Conservation (phyloP, 2,797 vertebrate species). For the Alectoris magna region DNA sequence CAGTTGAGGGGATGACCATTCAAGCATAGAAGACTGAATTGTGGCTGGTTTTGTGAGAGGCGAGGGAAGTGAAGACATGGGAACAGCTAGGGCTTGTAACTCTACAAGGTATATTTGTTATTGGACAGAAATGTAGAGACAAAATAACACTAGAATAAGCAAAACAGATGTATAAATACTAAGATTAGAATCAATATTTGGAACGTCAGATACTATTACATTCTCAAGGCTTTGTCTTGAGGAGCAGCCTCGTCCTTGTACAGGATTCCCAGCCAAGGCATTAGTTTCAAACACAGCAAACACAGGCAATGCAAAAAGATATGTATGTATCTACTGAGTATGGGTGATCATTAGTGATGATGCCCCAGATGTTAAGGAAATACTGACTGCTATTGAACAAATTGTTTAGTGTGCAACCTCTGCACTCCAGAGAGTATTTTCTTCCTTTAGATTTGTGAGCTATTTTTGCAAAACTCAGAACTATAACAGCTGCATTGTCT, state of each 20-base stretch:
- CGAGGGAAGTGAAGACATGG: not conserved
- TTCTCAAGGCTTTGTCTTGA: not conserved
- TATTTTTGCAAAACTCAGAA: not conserved
- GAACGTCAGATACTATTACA: not conserved
- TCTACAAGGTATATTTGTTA: not conserved
- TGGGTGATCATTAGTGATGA: not conserved
- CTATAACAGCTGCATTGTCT: not conserved
- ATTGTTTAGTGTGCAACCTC: not conserved
- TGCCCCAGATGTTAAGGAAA: not conserved
- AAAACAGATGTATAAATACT: not conserved
- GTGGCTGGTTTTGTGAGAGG: not conserved
- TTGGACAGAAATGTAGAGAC: not conserved
- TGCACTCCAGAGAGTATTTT: not conserved
- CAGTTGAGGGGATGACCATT: not conserved
- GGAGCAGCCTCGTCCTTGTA: not conserved
- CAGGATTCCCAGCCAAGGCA: not conserved
- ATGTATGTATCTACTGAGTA: not conserved
- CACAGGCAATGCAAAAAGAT: not conserved
- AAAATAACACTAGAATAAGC: not conserved
- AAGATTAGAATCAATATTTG: rapidly evolving
- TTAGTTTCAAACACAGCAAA: not conserved
- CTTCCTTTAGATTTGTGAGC: not conserved
- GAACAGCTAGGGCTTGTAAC: not conserved
- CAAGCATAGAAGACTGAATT: not conserved
- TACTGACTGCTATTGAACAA: not conserved